These are phyloP conservation scores for Esperia sulphurella DNA, from an alignment of 2,888 invertebrate species.

Conservation along the genomic window DNA sequence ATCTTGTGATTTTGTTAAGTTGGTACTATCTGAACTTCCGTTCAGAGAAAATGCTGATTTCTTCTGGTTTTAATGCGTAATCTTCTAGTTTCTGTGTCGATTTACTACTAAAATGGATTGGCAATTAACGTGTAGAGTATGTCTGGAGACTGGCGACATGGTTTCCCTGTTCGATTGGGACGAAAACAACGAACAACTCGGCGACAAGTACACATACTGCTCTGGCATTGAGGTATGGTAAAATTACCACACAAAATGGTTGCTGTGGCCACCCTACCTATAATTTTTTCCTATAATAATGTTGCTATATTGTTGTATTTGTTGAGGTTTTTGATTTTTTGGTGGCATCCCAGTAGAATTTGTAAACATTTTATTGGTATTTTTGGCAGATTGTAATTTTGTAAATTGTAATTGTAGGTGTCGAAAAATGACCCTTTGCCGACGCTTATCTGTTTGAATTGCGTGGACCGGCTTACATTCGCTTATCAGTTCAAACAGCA, in stretches of 20 bases:
- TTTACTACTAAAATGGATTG: constrained; percentile 64
- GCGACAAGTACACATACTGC: constrained; percentile 71
- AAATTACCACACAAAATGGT: constrained; percentile 75
- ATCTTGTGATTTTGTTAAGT: constrained; percentile 28
- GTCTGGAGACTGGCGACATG: constrained; percentile 73
- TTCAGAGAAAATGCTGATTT: constrained; percentile 35
- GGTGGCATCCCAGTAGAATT: constrained; percentile 69
- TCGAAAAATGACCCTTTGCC: constrained; percentile 66
- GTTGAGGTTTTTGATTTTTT: constrained; percentile 56
- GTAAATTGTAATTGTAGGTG: constrained; percentile 47
- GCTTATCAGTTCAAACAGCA: constrained; percentile 74
- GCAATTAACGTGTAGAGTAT: constrained; percentile 76
- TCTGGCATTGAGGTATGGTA: constrained; percentile 73
- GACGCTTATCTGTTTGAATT: constrained; percentile 70
- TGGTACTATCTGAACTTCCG: constrained; percentile 53
- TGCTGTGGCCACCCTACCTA: constrained; percentile 79
- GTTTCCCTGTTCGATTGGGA: constrained; percentile 77
- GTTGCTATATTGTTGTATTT: constrained; percentile 73
- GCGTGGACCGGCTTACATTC: constrained; percentile 69
- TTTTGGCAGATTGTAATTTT: constrained; percentile 9
- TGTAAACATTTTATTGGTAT: constrained; percentile 20
- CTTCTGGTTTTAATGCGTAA: constrained; percentile 34
- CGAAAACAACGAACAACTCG: constrained; percentile 76
- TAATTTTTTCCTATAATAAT: constrained; percentile 69
- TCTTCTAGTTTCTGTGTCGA: constrained; percentile 12